phyloP scores from a whole-genome alignment of 2,797 vertebrate genomes.

The Rhinatrema bivittatum region DNA sequence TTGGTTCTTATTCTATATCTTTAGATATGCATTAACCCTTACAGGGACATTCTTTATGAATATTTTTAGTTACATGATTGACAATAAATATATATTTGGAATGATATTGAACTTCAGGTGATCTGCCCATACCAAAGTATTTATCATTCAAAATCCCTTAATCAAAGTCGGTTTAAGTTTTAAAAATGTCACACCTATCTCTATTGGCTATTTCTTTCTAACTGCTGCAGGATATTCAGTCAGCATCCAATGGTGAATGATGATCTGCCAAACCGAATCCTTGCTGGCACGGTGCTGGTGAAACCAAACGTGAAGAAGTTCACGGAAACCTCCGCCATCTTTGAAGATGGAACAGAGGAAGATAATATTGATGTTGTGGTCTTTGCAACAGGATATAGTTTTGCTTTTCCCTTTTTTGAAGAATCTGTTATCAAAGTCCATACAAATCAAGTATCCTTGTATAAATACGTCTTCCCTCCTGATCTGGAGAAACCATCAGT shows the following conservation, averaged over 20 bases:
- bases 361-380: slow-evolving; percentile 60
- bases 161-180: too few relatives aligned
- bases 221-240: slow-evolving; percentile 6
- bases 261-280: slow-evolving; percentile 60
- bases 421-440: slow-evolving; percentile 41
- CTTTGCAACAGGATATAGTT: slow-evolving; percentile 68
- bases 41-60: too few relatives aligned
- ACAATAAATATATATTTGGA: too few relatives aligned
- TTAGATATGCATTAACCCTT: too few relatives aligned
- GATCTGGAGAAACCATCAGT: slow-evolving; percentile 56
- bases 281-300: slow-evolving; percentile 59
- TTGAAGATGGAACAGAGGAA: slow-evolving; percentile 47
- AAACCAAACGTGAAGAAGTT: slow-evolving; percentile 62
- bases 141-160: too few relatives aligned
- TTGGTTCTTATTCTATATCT: too few relatives aligned
- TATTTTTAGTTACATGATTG: too few relatives aligned
- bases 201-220: too few relatives aligned
- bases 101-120: too few relatives aligned
- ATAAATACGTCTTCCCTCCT: slow-evolving; percentile 65
- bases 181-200: too few relatives aligned
- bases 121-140: too few relatives aligned
- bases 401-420: slow-evolving; percentile 72
- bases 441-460: slow-evolving; percentile 56
- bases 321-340: slow-evolving; percentile 53
- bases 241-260: slow-evolving; percentile 57